These are phyloP conservation scores for Polyodon spathula DNA, from an alignment of 2,113 vertebrate genomes.

Conservation along the genomic window DNA sequence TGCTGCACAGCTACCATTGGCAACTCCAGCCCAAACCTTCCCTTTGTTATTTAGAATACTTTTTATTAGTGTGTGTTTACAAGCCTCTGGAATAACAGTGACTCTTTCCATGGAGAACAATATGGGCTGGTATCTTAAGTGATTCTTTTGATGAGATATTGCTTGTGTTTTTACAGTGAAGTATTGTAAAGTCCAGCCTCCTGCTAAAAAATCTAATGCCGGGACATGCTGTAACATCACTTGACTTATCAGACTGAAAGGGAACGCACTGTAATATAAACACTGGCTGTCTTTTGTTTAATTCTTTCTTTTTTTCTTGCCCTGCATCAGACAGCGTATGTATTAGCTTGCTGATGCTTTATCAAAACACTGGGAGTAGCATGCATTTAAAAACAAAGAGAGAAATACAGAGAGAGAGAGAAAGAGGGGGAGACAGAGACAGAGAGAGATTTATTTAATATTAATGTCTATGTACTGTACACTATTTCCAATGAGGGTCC, in stretches of 20 bases:
- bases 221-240: neutral
- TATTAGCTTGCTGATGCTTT: neutral
- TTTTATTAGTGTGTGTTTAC: too few relatives aligned
- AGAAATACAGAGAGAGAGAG: too few relatives aligned
- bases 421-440: too few relatives aligned
- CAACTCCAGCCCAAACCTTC: too few relatives aligned
- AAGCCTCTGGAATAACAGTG: too few relatives aligned
- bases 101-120: neutral
- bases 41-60: too few relatives aligned
- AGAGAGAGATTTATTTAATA: too few relatives aligned
- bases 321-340: neutral
- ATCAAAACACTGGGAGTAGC: neutral
- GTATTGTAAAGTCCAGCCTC: neutral
- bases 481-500: too few relatives aligned
- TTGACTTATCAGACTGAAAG: neutral
- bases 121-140: neutral
- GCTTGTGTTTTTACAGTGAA: conserved; percentile 2
- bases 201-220: neutral
- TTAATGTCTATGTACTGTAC: too few relatives aligned
- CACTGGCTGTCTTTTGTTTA: neutral
- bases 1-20: too few relatives aligned
- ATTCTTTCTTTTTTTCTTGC: neutral
- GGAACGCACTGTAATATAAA: neutral
- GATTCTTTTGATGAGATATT: neutral
- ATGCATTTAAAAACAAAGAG: too few relatives aligned